Evolutionary conservation across 2,113 vertebrate species (phyloP), one percentile per base, ranked within the genome.

Genomic region (Nicator chloris): DNA sequence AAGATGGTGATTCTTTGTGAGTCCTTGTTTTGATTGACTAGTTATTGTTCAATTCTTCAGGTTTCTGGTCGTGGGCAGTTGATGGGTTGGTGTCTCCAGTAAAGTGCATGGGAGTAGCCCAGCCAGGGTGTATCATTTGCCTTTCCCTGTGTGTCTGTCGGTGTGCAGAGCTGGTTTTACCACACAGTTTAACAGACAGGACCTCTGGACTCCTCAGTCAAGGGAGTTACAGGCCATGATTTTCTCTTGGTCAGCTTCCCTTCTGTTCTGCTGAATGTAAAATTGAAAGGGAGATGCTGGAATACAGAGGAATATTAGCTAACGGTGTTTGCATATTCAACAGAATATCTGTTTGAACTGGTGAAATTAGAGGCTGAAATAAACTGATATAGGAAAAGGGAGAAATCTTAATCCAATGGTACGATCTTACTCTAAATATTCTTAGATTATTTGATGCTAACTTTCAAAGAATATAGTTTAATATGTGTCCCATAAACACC

Each of bases 381-480:
- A 77, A 59, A 40, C 17, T 64, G 7, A 12, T 3, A 16, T 27
- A 8, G 30, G 30, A 27, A 88, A 78, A 79, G 10, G 5, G 5
- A 11, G 6, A 28, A 63, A 65, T 56, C n/a, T 57, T 49, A 30
- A 69, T 56, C 0, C 7, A 4, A 2, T 17, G 8, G 19, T 60
- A 65, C 0, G 1, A 5, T n/a, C 10, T 65, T 73, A 39, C n/a
- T 57, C 17, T 51, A 50, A 75, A 44, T n/a, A 8, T 60, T 70
- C 31, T 63, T 35, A 44, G n/a, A 30, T 53, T 69, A 56, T 61
- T 66, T 51, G 7, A 39, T 27, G 11, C 3, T 60, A 35, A 56
- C 4, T 81, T 78, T 60, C 24, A 53, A 57, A 53, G 16, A 60
- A 33, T 10, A 37, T 17, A 22, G 31, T 27, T 79, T 63, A 88